Conservation (phyloP, 2,113 vertebrate species). For the Diadophis punctatus region DNA sequence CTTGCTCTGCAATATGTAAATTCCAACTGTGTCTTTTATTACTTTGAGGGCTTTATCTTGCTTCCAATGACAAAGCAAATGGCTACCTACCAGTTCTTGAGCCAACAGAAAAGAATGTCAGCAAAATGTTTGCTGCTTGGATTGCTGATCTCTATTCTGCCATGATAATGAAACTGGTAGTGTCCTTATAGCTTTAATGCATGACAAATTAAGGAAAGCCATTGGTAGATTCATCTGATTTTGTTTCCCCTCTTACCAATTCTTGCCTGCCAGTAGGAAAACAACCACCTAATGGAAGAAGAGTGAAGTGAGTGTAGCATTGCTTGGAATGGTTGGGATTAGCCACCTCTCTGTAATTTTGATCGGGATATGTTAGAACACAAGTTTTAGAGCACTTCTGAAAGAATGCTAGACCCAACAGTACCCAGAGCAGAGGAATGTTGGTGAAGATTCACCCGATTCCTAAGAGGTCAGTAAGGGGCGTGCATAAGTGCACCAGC, state of each 20-base stretch:
- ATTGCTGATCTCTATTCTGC: background rate
- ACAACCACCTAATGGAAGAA: background rate
- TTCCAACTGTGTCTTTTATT: background rate
- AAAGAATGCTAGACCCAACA: background rate
- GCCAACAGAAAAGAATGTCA: background rate
- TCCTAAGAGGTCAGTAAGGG: no score
- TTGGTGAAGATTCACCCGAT: background rate
- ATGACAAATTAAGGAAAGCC: background rate
- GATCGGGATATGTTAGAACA: background rate
- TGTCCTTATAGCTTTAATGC: background rate
- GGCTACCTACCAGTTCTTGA: background rate
- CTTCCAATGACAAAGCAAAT: background rate
- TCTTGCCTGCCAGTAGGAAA: background rate
- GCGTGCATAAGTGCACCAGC: no score
- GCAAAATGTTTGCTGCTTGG: background rate
- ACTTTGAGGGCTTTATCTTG: background rate
- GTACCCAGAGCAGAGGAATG: background rate
- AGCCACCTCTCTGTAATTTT: background rate
- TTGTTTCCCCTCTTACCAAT: background rate
- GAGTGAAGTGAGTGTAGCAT: background rate
- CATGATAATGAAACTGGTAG: background rate
- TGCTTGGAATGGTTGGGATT: background rate
- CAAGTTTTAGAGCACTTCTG: background rate
- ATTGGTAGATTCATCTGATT: background rate
- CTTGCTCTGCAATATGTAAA: background rate